phyloP scores from a whole-genome alignment of 2,797 vertebrate species.

The Sebastes minor region DNA sequence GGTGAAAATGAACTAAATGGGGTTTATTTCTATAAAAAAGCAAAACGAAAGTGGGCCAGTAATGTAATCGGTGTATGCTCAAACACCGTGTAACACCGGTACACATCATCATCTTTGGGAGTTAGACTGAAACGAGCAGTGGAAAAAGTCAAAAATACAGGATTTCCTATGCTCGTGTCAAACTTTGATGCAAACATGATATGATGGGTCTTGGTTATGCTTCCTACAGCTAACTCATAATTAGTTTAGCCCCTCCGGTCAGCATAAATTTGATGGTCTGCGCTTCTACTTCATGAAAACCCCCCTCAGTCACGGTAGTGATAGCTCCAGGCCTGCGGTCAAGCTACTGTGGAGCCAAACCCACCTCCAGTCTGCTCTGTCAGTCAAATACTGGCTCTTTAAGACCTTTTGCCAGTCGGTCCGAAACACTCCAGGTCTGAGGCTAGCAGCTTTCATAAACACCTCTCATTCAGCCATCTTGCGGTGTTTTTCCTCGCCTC shows the following conservation, averaged over 20 bases:
- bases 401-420: conserved; percentile 31
- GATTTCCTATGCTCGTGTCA: neutral
- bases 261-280: conserved; percentile 41
- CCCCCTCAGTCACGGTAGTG: conserved; percentile 52
- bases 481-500: conserved; percentile 44
- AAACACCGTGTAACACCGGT: no score
- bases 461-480: conserved; percentile 48
- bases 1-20: no score
- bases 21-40: no score
- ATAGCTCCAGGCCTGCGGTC: conserved; percentile 60
- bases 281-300: conserved; percentile 24
- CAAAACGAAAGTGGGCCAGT: no score
- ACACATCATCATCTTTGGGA: neutral
- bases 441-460: conserved; percentile 67
- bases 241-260: conserved; percentile 6
- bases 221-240: conserved; percentile 25
- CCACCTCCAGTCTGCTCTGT: conserved; percentile 38
- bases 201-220: neutral
- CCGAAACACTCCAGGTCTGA: conserved; percentile 41
- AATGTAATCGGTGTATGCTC: no score
- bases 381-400: conserved; percentile 55
- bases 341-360: conserved; percentile 56
- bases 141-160: neutral
- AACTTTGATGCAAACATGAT: neutral
- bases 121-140: neutral